A percentile compares a stretch with the other conserved stretches of the same genome.
These are phyloP conservation scores for Elachura formosa DNA, from an alignment of 2,113 vertebrate species.

Conservation along the genomic window DNA sequence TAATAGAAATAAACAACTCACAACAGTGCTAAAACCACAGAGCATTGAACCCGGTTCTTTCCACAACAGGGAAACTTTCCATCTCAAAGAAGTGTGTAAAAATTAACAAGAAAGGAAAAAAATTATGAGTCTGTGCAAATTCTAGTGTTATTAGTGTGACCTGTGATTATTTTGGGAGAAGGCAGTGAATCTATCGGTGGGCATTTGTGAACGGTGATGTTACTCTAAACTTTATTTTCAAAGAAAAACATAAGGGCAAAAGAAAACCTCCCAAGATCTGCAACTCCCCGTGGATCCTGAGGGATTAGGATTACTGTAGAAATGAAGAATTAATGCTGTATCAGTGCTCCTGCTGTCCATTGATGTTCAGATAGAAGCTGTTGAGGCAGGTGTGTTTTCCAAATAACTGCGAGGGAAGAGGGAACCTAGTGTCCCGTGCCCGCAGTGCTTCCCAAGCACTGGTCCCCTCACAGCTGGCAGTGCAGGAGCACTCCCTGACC, in stretches of 20 bases:
- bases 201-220: not conserved
- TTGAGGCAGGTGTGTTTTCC: not conserved
- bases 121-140: fast-evolving
- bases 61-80: not conserved
- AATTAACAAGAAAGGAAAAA: not conserved
- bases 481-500: not conserved
- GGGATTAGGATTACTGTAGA: not conserved
- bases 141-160: not conserved
- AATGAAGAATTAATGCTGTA: not conserved
- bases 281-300: not conserved
- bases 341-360: not conserved
- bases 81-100: not conserved
- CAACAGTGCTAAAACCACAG: not conserved
- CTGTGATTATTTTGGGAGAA: not conserved
- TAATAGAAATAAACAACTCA: not conserved
- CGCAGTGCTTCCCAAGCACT: not conserved
- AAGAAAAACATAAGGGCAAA: not conserved
- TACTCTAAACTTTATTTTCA: not conserved
- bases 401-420: not conserved
- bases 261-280: fast-evolving
- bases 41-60: not conserved
- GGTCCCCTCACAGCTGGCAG: not conserved
- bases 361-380: too few relatives aligned
- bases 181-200: not conserved
- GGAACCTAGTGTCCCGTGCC: not conserved